Evolutionary conservation across 30 jellyfish, hydroid and myxozoan species (phyloP), one percentile per base, ranked within the genome.

Genomic region (Pseudorhiza aurosa): DNA sequence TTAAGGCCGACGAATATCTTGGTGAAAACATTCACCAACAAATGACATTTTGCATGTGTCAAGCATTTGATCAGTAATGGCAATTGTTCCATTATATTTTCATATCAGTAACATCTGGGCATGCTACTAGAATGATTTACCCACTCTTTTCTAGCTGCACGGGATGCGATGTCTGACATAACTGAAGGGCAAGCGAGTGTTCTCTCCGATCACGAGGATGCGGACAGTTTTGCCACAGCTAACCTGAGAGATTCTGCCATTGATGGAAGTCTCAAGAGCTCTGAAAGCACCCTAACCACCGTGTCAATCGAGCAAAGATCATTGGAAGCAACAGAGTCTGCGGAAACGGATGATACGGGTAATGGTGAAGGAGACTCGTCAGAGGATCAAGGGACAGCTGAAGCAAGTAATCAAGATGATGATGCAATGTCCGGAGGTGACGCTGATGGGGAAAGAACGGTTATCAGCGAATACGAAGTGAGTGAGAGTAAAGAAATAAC

Each of bases 101-200:
- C n/a, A n/a, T n/a, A n/a, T n/a, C n/a, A n/a, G n/a, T n/a, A n/a
- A n/a, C n/a, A n/a, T n/a, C n/a, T n/a, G n/a, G n/a, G n/a, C n/a
- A n/a, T n/a, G n/a, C n/a, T n/a, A n/a, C n/a, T n/a, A n/a, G n/a
- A n/a, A n/a, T n/a, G n/a, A n/a, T n/a, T n/a, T n/a, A n/a, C n/a
- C n/a, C n/a, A n/a, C n/a, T n/a, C n/a, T n/a, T n/a, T 46, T 68
- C 29, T 37, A 90, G 97, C 97, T 22, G 80, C 69, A 44, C 71
- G 87, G 33, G 97, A 90, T 75, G 96, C 77, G 21, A 62, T 90
- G 90, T 90, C 97, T 19, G 97, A 90, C 47, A 74, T 90, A 9
- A 69, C 86, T 4, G 95, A 72, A 39, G 78, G 75, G 10, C 95
- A 70, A 29, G 65, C 82, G 14, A 69, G 95, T 26, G 49, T 59